These are phyloP conservation scores for Lanius ludovicianus DNA, from an alignment of 2,113 vertebrate genomes.

Conservation along the genomic window DNA sequence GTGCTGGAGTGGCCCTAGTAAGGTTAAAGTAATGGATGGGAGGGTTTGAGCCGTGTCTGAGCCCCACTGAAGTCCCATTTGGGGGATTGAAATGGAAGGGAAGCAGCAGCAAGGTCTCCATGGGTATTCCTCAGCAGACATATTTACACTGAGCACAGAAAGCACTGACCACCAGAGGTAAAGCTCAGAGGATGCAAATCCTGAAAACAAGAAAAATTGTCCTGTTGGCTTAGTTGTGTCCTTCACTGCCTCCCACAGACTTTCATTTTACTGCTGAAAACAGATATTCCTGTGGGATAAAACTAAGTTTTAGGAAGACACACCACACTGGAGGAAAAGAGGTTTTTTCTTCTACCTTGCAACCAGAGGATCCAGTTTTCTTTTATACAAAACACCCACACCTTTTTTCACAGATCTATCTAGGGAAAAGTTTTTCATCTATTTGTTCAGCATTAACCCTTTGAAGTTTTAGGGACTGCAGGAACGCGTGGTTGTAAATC, in stretches of 20 bases:
- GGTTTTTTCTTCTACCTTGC: not conserved
- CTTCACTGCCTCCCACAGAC: not conserved
- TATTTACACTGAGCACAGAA: not conserved
- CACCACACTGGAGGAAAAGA: not conserved
- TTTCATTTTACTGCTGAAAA: not conserved
- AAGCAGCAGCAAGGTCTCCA: not conserved
- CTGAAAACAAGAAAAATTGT: not conserved
- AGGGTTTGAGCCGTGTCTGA: not conserved
- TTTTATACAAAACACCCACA: not conserved
- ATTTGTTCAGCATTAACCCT: not conserved
- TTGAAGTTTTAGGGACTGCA: not conserved
- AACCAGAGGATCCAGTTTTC: not conserved
- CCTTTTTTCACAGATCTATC: not conserved
- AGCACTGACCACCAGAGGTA: not conserved
- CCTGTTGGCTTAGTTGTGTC: not conserved
- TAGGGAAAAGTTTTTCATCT: not conserved
- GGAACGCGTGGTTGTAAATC: not conserved
- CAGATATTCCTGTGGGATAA: not conserved
- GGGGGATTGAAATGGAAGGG: not conserved
- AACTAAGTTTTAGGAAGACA: not conserved
- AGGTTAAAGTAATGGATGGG: not conserved
- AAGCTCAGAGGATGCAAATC: not conserved
- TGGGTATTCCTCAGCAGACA: not conserved
- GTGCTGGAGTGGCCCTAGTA: accelerated
- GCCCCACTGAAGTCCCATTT: not conserved